Base-by-base conservation (phyloP, 1,140 invertebrate genomes). In the Polyergus mexicanus region DNA sequence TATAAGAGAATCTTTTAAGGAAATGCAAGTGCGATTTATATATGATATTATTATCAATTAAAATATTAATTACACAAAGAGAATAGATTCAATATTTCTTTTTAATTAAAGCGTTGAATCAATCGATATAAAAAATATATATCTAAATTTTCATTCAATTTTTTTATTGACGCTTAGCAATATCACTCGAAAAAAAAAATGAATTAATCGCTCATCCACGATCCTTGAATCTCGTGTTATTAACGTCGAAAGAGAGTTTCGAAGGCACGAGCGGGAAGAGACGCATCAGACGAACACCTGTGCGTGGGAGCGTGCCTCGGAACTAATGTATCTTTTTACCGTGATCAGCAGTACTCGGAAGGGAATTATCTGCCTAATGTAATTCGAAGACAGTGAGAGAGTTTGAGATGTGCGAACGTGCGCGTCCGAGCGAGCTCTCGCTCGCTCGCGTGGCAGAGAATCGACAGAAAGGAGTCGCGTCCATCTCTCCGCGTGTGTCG, bases 361-460 rank as follows among this genome's bases (percentile, higher is more conserved):
- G 62, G 8, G 51, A 74, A 66, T 86, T 84, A 86, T 84, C 77
- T 41, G 63, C 8, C 32, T 25, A 58, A 19, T 60, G 85, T 86
- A 86, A 86, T 84, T 86, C 68, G 78, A 86, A 83, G 78, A 84
- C 78, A 84, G 68, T 83, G 77, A 86, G 66, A 84, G 66, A 84
- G 77, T 80, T 68, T 19, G 76, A 25, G 44, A 38, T 8, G 28
- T 32, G 63, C 8, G 63, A n/a, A 5, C 47, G 62, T 19, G 25
- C 62, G 10, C 16, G 60, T n/a, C 6, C 19, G 35, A n/a, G 63
- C 8, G 65, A 16, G 10, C n/a, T n/a, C n/a, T n/a, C n/a, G 65
- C 65, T 60, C 72, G 28, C 32, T 32, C 72, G n/a, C 35, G 66
- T 6, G 32, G 38, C 25, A 25, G 13, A 8, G 66, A 16, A 35